Evolutionary conservation across 1,140 invertebrate species (phyloP).

Genomic region (Nasonia vitripennis): DNA sequence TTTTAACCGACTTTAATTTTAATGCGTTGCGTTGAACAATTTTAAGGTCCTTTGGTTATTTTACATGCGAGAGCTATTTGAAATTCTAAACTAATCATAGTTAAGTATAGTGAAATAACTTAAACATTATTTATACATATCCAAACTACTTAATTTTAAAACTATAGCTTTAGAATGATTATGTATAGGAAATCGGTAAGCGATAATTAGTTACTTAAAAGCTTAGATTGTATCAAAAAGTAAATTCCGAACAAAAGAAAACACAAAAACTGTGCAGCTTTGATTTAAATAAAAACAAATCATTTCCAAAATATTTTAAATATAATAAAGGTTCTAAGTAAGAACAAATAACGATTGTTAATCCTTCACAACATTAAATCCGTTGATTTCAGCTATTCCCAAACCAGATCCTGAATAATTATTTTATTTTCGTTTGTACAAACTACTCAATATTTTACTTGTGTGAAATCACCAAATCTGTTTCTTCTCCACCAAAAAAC

Average conservation of each 20-base stretch:
- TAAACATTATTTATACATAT: conserved; percentile 47
- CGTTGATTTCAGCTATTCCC: not conserved
- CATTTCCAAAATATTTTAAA: not conserved
- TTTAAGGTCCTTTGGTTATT: not conserved
- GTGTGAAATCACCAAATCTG: not conserved
- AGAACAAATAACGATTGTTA: conserved; percentile 14
- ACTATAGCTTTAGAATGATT: not conserved
- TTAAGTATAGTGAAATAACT: conserved; percentile 17
- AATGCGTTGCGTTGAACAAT: not conserved
- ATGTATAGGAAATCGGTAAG: not conserved
- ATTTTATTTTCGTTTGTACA: not conserved
- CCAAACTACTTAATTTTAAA: conserved; percentile 24
- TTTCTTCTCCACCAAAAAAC: not conserved
- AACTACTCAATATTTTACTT: too few species aligned
- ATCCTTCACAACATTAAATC: conserved; percentile 12
- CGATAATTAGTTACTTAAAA: conserved; percentile 22
- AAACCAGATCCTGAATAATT: conserved; percentile 10
- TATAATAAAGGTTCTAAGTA: conserved; percentile 15
- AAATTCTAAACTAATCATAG: conserved; percentile 26
- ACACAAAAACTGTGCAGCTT: not conserved
- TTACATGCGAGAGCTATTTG: not conserved
- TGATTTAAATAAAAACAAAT: not conserved
- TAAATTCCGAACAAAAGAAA: not conserved
- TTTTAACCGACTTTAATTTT: not conserved
- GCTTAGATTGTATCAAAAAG: not conserved